Evolutionary conservation across 2,888 invertebrate species (phyloP).

Genomic region (Lycia hirtaria): DNA sequence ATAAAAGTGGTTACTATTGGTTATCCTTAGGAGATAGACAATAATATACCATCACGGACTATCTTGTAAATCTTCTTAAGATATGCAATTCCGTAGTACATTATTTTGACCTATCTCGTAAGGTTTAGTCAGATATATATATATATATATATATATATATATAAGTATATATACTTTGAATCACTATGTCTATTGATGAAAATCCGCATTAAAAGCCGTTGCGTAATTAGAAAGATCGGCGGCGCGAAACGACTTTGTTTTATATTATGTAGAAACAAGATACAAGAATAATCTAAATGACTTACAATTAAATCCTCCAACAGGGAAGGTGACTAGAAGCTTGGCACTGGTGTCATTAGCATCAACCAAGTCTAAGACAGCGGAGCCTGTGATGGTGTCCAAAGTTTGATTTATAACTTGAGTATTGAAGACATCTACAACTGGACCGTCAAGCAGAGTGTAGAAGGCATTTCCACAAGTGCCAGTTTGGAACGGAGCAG

Average conservation of each 20-base stretch:
- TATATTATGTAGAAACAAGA: neutral
- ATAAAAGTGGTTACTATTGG: no score
- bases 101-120: no score
- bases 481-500: constrained; percentile 58
- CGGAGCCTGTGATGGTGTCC: constrained; percentile 58
- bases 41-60: no score
- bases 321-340: constrained; percentile 87
- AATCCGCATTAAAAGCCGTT: no score
- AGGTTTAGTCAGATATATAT: no score
- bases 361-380: constrained; percentile 48
- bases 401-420: constrained; percentile 60
- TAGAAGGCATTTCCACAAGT: constrained; percentile 63
- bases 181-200: no score
- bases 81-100: no score
- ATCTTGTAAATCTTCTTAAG: no score
- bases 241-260: neutral
- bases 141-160: no score
- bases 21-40: no score
- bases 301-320: constrained; percentile 63
- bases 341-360: constrained; percentile 84
- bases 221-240: no score
- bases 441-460: constrained; percentile 40
- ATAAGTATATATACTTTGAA: no score
- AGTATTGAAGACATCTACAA: constrained; percentile 53
- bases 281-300: neutral